Base-by-base conservation (phyloP, 2,797 vertebrate genomes). In the Craterocephalus amniculus region DNA sequence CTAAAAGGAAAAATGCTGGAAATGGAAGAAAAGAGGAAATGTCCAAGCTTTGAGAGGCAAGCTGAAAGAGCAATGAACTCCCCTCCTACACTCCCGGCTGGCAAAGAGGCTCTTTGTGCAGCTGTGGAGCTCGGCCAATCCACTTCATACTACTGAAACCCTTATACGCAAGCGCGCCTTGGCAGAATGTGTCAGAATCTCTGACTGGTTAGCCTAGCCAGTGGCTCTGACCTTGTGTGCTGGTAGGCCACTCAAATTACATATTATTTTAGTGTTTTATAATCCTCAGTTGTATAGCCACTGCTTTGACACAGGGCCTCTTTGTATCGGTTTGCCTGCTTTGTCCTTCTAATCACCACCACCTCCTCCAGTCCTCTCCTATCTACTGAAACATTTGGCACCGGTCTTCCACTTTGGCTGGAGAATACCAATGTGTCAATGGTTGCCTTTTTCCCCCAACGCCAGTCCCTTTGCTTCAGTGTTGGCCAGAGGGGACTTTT, bases 81-180 rank as follows among this genome's bases (percentile, higher is more conserved):
- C 65, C 89, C 84, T 90, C 88, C 89, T 88, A 87, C 86, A 76
- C 85, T 77, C 80, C 70, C 38, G 74, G 67, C 82, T 74, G 78
- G 86, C 87, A 89, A 89, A 91, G 90, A 88, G 89, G 76, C 78
- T 84, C 84, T 90, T 90, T 91, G 91, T 91, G 76, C 85, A 75
- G 40, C 80, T 78, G 81, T 87, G 87, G 88, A 89, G 67, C 77
- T 78, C 45, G 20, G 83, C 86, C 88, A 86, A 58, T 29, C 74
- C 36, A 61, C 70, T 82, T 80, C 72, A 68, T 75, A 71, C 80
- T 72, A 81, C 88, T 70, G 72, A 85, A 80, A 75, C 79, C 66
- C 79, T 79, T 56, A 62, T 86, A 78, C 74, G 61, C 76, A 76
- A 51, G 68, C 83, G 87, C 89, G 87, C 83, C 87, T 81, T 87